Conservation (phyloP, 2,888 invertebrate species). For the Clepsis dumicolana region DNA sequence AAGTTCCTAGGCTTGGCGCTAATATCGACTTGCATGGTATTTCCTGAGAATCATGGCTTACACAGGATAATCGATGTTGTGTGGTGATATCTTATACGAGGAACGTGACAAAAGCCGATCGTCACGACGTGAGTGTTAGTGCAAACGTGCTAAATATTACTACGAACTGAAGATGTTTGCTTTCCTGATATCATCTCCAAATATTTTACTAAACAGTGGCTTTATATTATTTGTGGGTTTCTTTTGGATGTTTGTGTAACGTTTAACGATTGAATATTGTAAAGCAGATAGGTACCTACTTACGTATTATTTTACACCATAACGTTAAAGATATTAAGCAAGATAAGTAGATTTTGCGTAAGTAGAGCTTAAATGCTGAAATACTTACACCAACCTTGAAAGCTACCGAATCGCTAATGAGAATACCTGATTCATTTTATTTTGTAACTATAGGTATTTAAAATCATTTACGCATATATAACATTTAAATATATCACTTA, state of each 20-base stretch:
- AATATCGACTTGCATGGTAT: slow-evolving; percentile 54
- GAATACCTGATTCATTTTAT: neutral
- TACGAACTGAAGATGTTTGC: slow-evolving; percentile 48
- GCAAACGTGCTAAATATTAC: slow-evolving; percentile 64
- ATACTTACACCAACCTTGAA: slow-evolving; percentile 20
- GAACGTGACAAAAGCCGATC: slow-evolving; percentile 75
- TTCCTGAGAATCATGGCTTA: slow-evolving; percentile 49
- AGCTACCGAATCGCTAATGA: neutral
- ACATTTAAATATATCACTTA: neutral
- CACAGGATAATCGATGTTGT: slow-evolving; percentile 45
- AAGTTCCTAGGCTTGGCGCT: slow-evolving; percentile 42
- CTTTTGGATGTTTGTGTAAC: neutral
- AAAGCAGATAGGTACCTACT: too few relatives aligned
- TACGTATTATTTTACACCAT: neutral
- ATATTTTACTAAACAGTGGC: slow-evolving; percentile 4
- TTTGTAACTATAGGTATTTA: neutral
- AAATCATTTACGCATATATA: neutral
- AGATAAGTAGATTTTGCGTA: slow-evolving; percentile 10
- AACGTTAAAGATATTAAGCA: neutral
- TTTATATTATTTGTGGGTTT: neutral
- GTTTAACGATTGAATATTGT: neutral
- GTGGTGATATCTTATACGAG: slow-evolving; percentile 56
- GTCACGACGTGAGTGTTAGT: slow-evolving; percentile 65
- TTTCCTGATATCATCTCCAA: slow-evolving; percentile 34
- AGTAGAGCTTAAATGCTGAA: slow-evolving; percentile 12